These are phyloP conservation scores for Sminthurides aquaticus DNA, from an alignment of 2,888 invertebrate species.

Conservation along the genomic window DNA sequence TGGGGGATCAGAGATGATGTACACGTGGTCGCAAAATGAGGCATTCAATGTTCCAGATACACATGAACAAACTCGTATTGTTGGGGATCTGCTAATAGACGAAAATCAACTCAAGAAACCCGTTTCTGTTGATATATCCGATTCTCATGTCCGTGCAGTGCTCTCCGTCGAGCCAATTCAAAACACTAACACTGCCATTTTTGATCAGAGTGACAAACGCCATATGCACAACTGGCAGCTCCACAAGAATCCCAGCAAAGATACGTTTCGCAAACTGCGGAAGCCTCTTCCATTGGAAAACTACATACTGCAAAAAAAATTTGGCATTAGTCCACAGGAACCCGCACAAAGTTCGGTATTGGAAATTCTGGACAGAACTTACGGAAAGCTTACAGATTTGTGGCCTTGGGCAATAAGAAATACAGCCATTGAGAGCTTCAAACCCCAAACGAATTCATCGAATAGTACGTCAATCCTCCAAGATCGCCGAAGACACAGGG, in stretches of 20 bases:
- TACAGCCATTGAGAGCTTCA: no score
- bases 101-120: conserved; percentile 14
- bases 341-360: not conserved
- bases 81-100: conserved; percentile 13
- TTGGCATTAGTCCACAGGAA: not conserved
- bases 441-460: no score
- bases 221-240: not conserved
- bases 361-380: not conserved
- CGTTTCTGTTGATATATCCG: conserved; percentile 17
- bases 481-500: no score
- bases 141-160: conserved; percentile 12
- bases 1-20: no score
- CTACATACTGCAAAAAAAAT: conserved; percentile 28
- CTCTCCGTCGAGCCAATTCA: conserved; percentile 4
- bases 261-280: not conserved
- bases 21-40: conserved; percentile 10
- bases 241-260: not conserved
- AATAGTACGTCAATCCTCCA: no score
- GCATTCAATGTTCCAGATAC: conserved; percentile 14
- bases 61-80: conserved; percentile 9
- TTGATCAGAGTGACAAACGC: not conserved
- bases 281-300: conserved; percentile 10
- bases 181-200: not conserved
- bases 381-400: not conserved
- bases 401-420: no score